phyloP scores from a whole-genome alignment of 1,140 invertebrate genomes.

The Drosophila novamexicana region DNA sequence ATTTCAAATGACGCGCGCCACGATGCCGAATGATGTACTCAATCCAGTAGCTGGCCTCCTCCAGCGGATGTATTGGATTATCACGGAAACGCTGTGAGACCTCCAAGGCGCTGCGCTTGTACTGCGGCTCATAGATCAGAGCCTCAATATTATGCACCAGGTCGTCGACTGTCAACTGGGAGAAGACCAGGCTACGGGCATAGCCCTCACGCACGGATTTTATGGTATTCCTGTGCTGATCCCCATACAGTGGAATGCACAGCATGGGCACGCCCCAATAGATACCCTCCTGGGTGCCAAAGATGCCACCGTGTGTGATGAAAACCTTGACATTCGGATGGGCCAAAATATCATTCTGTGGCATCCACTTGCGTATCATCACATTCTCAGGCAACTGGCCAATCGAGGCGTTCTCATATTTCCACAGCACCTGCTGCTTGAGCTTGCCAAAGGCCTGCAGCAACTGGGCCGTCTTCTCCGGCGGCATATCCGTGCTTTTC shows the following conservation, averaged over 20 bases:
- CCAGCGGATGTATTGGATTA: conserved; percentile 85
- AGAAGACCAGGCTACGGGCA: conserved; percentile 71
- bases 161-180: conserved; percentile 67
- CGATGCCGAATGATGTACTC: conserved; percentile 86
- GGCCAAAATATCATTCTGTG: conserved; percentile 86
- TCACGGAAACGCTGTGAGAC: conserved; percentile 84
- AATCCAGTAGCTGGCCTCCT: conserved; percentile 86
- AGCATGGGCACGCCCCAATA: conserved; percentile 88
- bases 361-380: conserved; percentile 88
- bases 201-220: conserved; percentile 79
- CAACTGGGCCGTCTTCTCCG: conserved; percentile 78
- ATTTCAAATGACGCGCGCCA: conserved; percentile 84
- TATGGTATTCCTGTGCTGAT: conserved; percentile 85
- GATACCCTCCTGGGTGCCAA: conserved; percentile 88
- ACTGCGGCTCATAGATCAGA: conserved; percentile 75
- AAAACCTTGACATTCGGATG: conserved; percentile 87
- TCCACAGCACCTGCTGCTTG: conserved; percentile 88
- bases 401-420: conserved; percentile 85
- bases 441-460: conserved; percentile 86
- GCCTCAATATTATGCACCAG: conserved; percentile 66
- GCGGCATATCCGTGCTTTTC: conserved; percentile 85
- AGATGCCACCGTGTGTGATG: conserved; percentile 88
- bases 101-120: conserved; percentile 73
- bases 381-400: conserved; percentile 86
- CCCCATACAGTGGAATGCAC: conserved; percentile 88